Evolutionary conservation across 64 coral and sea anemone genomes (phyloP), one percentile per base, ranked within the genome.

Genomic region (Pachyseris speciosa): DNA sequence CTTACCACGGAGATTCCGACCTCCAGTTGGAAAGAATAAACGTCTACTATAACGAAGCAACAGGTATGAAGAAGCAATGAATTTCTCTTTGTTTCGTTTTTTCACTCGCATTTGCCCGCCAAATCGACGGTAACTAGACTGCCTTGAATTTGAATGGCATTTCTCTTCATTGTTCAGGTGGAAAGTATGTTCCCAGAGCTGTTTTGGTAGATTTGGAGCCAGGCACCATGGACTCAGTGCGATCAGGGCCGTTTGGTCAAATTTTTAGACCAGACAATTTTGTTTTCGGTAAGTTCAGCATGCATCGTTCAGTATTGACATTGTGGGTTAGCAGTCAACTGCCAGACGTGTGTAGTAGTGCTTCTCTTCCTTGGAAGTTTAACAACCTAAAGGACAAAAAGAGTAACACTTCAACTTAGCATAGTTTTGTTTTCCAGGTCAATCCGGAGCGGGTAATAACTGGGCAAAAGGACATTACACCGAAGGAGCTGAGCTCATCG

Each of bases 391-490:
- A n/a, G n/a, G n/a, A n/a, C n/a, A n/a, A n/a, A n/a, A n/a, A n/a
- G n/a, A n/a, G n/a, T n/a, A n/a, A n/a, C n/a, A n/a, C n/a, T n/a
- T n/a, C n/a, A n/a, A n/a, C n/a, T n/a, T n/a, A n/a, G n/a, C n/a
- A n/a, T n/a, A n/a, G n/a, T n/a, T n/a, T n/a, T 64, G 43, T 67
- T 42, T 38, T 19, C 10, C 31, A 90, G 87, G 87, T 68, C 87
- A 90, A 64, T 68, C 59, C 50, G 87, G 87, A 16, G 87, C 87
- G 34, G 87, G 87, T 13, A 90, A 90, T 20, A 90, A 90, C 42
- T 90, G 87, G 87, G 87, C 87, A 8, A 90, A 90, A 32, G 87
- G 87, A 47, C 87, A 90, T 52, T 90, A 90, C 19, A 90, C 87
- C 2, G 87, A 90, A 58, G 87, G 74, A 47, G 87, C 87, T 7